Base-by-base conservation (phyloP, 2,888 invertebrate species). In the Acleris holmiana region DNA sequence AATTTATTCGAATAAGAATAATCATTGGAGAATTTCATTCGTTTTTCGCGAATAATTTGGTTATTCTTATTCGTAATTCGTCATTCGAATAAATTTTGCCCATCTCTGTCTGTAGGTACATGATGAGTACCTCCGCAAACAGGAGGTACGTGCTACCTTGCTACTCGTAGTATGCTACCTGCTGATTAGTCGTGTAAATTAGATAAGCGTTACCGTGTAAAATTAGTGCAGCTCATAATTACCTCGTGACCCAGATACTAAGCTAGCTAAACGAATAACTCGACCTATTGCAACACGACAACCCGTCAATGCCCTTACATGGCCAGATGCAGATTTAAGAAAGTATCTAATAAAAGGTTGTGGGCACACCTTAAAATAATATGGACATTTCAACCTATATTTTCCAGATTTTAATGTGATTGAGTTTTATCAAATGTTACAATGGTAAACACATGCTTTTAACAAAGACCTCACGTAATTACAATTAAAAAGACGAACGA, bases 221-320 rank as follows among this genome's bases (percentile, higher is more conserved):
- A 84, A 86, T 85, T 86, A 84, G 77, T 79, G 74, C 76, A 71
- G 73, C 68, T 71, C 74, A 79, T 87, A 89, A 89, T 89, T 87
- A 84, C 81, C 76, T 73, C 68, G 73, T 86, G 88, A 85, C 91
- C 91, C 77, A 81, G 77, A 84, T 89, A 77, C 71, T 71, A 70
- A 69, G 73, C 72, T 69, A 74, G 75, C 75, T 78, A 84, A 84
- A 83, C 84, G 83, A 80, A 79, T 84, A 82, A 80, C 79, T 73
- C 70, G 76, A 76, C 75, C 73, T 73, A 74, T 74, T 80, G 75
- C 69, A 76, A 68, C 70, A 68, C 47, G 53, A 58, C 53, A 48
- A 58, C 46, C 23, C 29, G 35, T 46, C 59, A 44, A 49, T 47
- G 46, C 47, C 64, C 58, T 17, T 64, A 64, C 53, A 64, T 17